Base-by-base conservation (phyloP, 2,113 vertebrate genomes). In the Cololabis saira region DNA sequence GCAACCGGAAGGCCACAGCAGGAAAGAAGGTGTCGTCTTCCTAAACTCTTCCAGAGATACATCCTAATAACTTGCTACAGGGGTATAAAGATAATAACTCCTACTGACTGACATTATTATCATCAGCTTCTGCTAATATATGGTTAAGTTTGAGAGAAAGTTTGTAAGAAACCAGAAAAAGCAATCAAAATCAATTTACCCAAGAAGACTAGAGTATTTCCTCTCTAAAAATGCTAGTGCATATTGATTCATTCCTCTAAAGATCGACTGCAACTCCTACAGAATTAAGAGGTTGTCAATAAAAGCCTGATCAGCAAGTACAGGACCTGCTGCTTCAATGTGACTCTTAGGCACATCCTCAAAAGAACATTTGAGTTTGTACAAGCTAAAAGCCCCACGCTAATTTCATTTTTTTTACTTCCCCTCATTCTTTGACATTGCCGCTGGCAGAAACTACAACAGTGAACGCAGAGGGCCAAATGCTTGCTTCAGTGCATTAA, bases 1-100 rank as follows among this genome's bases (percentile, higher is more conserved):
- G 57, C 79, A 91, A 92, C 76, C 14, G 17, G 21, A 74, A 84
- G 44, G 55, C 69, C 52, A 67, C 49, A 75, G 72, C 61, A 60
- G 48, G 53, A 42, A 59, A 67, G 62, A 81, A 73, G 85, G 67
- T 81, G 75, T 40, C 33, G 80, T 69, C 61, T 41, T 56, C 37
- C 71, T 76, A 80, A 67, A 65, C 68, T 76, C 30, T 7, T 62
- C 14, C 21, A 59, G 71, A 40, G 40, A 67, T 58, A 55, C 67
- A 67, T 61, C 47, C 53, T 45, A 55, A 75, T 76, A 57, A 61
- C 37, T 27, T 54, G 19, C 66, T 53, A 19, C 71, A 61, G 37
- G 74, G 64, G 42, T 41, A 56, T 43, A 56, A 58, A 57, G 44
- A n/a, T 4, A 30, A 22, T 27, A 68, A 68, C 51, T 18, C 17